Percentiles rank a stretch among this genome's conserved stretches.
phyloP scores from a whole-genome alignment of 1,140 invertebrate genomes.

The Hetaerina americana region DNA sequence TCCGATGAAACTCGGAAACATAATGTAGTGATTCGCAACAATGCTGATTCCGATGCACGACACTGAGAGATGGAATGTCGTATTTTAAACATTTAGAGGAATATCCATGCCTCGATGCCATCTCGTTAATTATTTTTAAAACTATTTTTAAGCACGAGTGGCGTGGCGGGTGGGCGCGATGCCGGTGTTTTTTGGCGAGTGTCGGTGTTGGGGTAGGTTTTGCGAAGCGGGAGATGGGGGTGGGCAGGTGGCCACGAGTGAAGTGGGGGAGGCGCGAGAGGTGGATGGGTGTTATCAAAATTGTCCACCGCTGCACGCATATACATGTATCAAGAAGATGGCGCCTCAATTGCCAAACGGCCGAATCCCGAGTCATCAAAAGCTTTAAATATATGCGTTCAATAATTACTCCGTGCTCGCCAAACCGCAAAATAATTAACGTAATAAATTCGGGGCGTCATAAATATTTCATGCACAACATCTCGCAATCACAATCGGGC shows the following conservation, averaged over 20 bases:
- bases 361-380: neutral
- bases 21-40: no score
- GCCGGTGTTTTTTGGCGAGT: neutral
- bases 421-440: neutral
- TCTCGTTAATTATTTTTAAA: neutral
- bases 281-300: neutral
- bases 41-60: neutral
- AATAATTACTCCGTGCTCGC: neutral
- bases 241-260: neutral
- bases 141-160: neutral
- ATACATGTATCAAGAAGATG: neutral
- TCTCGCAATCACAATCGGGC: neutral
- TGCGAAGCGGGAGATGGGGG: neutral
- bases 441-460: neutral
- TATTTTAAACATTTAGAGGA: neutral
- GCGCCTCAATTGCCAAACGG: neutral
- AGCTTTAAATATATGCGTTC: neutral
- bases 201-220: no score
- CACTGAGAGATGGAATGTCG: neutral
- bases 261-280: neutral
- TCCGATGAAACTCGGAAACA: neutral
- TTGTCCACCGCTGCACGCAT: neutral
- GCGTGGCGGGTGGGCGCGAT: neutral
- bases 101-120: neutral
- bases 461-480: constrained; percentile 1